Conservation (phyloP, 2,888 invertebrate species). For the Drosophila vallismaia region DNA sequence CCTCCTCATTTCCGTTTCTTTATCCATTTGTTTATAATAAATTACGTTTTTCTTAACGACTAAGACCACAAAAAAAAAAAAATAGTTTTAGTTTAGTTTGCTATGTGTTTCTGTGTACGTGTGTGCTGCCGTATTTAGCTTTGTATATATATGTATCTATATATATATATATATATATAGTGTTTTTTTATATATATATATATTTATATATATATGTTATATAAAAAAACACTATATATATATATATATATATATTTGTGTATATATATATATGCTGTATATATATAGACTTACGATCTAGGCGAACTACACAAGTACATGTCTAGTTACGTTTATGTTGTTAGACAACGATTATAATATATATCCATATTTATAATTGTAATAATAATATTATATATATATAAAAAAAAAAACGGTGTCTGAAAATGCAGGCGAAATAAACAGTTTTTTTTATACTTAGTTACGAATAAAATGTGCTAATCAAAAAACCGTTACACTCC, state of each 20-base stretch:
- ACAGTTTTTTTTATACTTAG: slow-evolving; percentile 35
- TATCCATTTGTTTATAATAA: slow-evolving; percentile 63
- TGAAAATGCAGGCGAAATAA: slow-evolving; percentile 42
- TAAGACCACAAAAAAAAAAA: slow-evolving; percentile 77
- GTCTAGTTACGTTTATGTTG: slow-evolving; percentile 77
- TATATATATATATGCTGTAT: slow-evolving; percentile 24
- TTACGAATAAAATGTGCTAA: slow-evolving; percentile 70
- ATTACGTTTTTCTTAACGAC: slow-evolving; percentile 71
- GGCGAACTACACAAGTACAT: slow-evolving; percentile 73
- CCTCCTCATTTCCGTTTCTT: slow-evolving; percentile 7
- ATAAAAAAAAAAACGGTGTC: slow-evolving; percentile 37
- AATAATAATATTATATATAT: slow-evolving; percentile 63
- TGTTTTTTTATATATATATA: slow-evolving; percentile 21
- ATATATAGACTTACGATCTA: slow-evolving; percentile 60
- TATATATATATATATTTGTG: slow-evolving; percentile 32
- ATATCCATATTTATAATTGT: slow-evolving; percentile 49
- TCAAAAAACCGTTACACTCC: slow-evolving; percentile 46
- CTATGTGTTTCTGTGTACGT: slow-evolving; percentile 39
- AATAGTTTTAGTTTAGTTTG: slow-evolving; percentile 69
- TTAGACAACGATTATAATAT: slow-evolving; percentile 78
- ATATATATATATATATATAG: slow-evolving; percentile 36
- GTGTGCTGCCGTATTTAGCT: slow-evolving; percentile 56
- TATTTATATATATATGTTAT: slow-evolving; percentile 19
- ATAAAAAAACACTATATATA: no score
- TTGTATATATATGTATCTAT: slow-evolving; percentile 7